phyloP scores from a whole-genome alignment of 1,140 invertebrate species.

The Monomorium pharaonis region DNA sequence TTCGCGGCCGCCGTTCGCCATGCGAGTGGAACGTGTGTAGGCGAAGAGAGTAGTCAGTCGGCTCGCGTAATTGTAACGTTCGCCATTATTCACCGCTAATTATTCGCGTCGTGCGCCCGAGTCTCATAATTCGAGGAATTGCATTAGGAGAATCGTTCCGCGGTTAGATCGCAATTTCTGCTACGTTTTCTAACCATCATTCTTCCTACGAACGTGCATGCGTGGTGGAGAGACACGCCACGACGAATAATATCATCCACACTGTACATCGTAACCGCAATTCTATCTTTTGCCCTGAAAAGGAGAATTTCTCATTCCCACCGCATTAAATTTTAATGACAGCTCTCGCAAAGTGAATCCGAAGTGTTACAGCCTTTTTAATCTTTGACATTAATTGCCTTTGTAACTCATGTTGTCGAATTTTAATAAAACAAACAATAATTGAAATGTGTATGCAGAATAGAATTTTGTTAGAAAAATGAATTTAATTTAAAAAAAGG shows the following conservation, averaged over 20 bases:
- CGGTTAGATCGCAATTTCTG: conserved; percentile 47
- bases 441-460: neutral
- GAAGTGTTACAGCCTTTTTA: neutral
- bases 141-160: conserved; percentile 53
- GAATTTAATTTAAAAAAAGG: neutral
- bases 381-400: neutral
- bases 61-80: conserved; percentile 51
- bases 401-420: neutral
- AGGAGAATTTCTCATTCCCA: conserved; percentile 6
- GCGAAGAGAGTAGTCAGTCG: neutral
- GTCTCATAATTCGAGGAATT: conserved; percentile 57
- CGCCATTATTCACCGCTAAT: conserved; percentile 57
- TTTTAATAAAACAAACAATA: neutral
- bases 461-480: neutral
- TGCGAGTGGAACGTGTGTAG: conserved; percentile 8
- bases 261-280: neutral
- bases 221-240: neutral
- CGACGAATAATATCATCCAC: conserved; percentile 31
- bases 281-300: neutral
- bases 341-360: conserved; percentile 1
- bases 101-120: conserved; percentile 52
- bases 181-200: neutral
- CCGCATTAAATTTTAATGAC: conserved; percentile 13
- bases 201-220: conserved; percentile 14
- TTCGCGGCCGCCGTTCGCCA: neutral